Percentiles rank a stretch among this genome's conserved stretches.
These are phyloP conservation scores for Acrocephalus arundinaceus DNA, from an alignment of 2,113 vertebrate genomes.

Conservation along the genomic window DNA sequence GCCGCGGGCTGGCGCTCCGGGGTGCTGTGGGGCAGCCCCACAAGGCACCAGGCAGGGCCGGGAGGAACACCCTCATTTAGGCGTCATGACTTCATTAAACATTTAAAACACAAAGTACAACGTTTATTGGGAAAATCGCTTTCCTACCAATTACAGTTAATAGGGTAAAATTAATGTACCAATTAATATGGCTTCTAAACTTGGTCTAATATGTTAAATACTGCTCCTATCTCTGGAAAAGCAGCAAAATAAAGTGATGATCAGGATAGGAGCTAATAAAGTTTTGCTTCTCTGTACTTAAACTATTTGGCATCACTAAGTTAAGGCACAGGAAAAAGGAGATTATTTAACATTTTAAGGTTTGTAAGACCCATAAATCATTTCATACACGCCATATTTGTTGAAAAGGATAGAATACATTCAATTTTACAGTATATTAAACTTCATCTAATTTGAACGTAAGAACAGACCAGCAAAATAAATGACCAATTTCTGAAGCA, in stretches of 20 bases:
- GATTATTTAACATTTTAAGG: constrained; percentile 83
- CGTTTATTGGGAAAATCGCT: constrained; percentile 57
- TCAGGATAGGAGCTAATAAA: constrained; percentile 67
- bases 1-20: accelerated
- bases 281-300: constrained; percentile 72
- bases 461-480: constrained; percentile 84
- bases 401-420: constrained; percentile 83
- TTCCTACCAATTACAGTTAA: constrained; percentile 76
- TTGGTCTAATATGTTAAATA: constrained; percentile 24
- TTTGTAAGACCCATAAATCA: constrained; percentile 80
- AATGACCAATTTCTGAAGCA: constrained; percentile 87
- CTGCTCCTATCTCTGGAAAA: background rate
- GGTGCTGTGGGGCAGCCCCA: accelerated
- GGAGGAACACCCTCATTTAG: background rate
- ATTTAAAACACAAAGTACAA: constrained; percentile 69
- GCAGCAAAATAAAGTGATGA: constrained; percentile 5
- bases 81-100: constrained; percentile 50
- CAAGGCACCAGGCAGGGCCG: accelerated
- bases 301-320: constrained; percentile 70
- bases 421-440: constrained; percentile 86
- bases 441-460: constrained; percentile 84
- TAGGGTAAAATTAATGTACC: constrained; percentile 79
- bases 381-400: constrained; percentile 74
- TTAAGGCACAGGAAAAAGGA: constrained; percentile 71
- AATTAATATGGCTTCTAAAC: constrained; percentile 75